These are phyloP conservation scores for Hyposoter didymator DNA, from an alignment of 2,888 invertebrate genomes.

Conservation along the genomic window DNA sequence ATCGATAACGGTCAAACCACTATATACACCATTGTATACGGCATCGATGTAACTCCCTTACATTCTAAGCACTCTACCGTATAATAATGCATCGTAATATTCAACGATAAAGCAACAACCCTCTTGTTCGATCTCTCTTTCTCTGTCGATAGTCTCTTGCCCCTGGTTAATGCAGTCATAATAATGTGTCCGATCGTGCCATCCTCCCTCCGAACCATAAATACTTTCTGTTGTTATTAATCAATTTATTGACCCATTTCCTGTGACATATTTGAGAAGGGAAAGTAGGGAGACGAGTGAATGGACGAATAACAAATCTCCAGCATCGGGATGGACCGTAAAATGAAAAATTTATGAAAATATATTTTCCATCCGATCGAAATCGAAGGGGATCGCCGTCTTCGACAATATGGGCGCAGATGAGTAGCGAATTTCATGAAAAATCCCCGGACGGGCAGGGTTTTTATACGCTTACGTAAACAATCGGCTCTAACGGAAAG, in stretches of 20 bases:
- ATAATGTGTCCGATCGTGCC: conserved; percentile 30
- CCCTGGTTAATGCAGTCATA: conserved; percentile 20
- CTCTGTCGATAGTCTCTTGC: conserved; percentile 36
- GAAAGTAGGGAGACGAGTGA: background rate
- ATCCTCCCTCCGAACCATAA: background rate
- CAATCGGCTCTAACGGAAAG: too few relatives aligned
- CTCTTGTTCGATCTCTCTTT: conserved; percentile 5
- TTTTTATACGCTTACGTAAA: too few relatives aligned
- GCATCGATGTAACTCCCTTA: conserved; percentile 47
- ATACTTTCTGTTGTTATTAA: conserved; percentile 15
- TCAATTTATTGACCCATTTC: conserved; percentile 32
- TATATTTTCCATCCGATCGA: background rate
- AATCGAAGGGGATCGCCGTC: too few relatives aligned
- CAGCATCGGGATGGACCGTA: background rate
- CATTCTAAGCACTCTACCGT: conserved; percentile 38
- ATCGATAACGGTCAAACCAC: conserved; percentile 47
- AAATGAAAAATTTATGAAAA: conserved; percentile 5
- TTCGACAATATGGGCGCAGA: too few relatives aligned
- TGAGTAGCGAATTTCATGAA: too few relatives aligned
- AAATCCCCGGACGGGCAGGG: too few relatives aligned
- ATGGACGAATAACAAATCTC: conserved; percentile 3
- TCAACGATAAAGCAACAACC: conserved; percentile 41
- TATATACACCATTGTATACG: conserved; percentile 18
- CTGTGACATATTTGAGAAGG: background rate
- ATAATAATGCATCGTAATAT: conserved; percentile 45